phyloP scores from a whole-genome alignment of 2,888 invertebrate genomes.

The Melanophora roralis region DNA sequence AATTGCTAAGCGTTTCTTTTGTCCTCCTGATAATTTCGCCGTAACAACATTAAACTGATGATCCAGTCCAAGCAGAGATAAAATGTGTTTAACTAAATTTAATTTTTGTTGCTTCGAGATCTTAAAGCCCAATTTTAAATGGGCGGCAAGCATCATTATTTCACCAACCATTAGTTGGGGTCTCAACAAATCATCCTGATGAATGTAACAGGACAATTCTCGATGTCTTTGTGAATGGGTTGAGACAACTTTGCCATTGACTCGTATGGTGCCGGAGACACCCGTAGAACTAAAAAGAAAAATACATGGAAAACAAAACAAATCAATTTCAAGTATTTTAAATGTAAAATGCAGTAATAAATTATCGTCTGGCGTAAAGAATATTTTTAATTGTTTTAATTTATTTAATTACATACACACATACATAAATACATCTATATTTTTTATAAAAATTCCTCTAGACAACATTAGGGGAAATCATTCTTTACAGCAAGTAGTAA shows the following conservation, averaged over 20 bases:
- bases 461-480: no score
- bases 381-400: background rate
- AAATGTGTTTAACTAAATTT: constrained; percentile 85
- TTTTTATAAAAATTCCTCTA: no score
- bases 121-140: constrained; percentile 86
- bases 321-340: background rate
- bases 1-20: constrained; percentile 88
- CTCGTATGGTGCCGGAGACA: constrained; percentile 84
- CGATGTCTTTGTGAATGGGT: constrained; percentile 83
- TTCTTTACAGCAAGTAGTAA: no score
- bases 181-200: constrained; percentile 88
- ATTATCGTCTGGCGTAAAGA: no score
- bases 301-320: background rate
- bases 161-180: constrained; percentile 87
- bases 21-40: constrained; percentile 88
- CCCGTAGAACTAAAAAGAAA: constrained; percentile 80
- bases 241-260: constrained; percentile 82
- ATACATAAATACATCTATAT: no score
- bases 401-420: no score
- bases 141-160: constrained; percentile 89
- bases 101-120: constrained; percentile 83
- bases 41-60: constrained; percentile 84
- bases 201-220: constrained; percentile 89
- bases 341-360: background rate
- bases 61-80: constrained; percentile 84